Conservation (phyloP, 1,140 invertebrate genomes). For the Caenorhabditis elegans region DNA sequence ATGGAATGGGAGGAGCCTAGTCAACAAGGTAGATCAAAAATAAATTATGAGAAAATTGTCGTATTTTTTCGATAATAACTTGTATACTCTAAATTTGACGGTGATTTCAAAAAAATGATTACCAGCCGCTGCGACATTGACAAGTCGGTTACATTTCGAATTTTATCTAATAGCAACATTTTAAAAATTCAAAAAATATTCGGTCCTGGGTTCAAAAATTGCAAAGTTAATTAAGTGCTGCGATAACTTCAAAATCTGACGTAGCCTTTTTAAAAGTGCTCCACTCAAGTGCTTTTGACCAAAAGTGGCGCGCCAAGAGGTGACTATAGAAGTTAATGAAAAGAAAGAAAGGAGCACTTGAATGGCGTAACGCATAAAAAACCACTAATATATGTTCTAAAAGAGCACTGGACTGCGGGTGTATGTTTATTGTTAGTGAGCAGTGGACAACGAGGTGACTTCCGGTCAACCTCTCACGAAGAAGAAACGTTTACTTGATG, state of each 20-base stretch:
- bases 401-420: neutral
- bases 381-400: conserved; percentile 21
- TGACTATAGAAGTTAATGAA: neutral
- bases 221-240: neutral
- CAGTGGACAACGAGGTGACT: neutral
- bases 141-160: no score
- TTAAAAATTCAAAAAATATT: no score
- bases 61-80: no score
- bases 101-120: no score
- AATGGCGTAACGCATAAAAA: conserved; percentile 25
- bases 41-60: no score
- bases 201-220: neutral
- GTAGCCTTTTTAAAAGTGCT: neutral
- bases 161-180: no score
- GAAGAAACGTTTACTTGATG: neutral
- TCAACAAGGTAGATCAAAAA: no score
- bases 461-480: conserved; percentile 11
- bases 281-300: neutral
- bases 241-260: neutral
- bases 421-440: neutral
- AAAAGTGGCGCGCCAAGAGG: no score
- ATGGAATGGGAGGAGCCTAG: no score
- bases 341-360: conserved; percentile 1
- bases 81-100: no score
- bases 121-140: no score